Evolutionary conservation across 2,888 invertebrate genomes (phyloP).

Genomic region (Syritta pipiens): DNA sequence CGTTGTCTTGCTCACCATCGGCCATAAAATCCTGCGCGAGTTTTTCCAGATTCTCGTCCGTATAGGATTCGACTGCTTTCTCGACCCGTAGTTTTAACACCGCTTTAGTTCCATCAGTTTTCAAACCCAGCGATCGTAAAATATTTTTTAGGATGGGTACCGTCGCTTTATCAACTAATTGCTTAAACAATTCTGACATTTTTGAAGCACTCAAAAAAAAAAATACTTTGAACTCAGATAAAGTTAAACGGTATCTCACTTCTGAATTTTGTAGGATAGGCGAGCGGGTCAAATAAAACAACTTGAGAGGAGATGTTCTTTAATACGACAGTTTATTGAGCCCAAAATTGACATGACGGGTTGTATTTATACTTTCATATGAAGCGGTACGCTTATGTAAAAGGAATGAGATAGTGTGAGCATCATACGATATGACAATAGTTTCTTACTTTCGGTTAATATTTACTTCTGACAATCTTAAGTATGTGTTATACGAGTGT

Average conservation of each 20-base stretch:
- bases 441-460: no score
- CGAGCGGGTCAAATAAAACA: no score
- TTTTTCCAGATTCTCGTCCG: not conserved
- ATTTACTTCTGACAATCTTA: no score
- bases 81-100: not conserved
- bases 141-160: slow-evolving; percentile 8
- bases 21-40: not conserved
- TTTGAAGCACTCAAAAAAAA: slow-evolving; percentile 10
- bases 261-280: slow-evolving; percentile 6
- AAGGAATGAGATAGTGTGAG: no score
- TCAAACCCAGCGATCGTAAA: slow-evolving; percentile 17
- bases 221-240: slow-evolving; percentile 19
- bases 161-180: slow-evolving; percentile 12
- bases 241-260: slow-evolving; percentile 22
- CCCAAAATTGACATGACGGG: no score
- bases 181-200: slow-evolving; percentile 14
- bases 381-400: no score
- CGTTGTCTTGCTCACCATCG: not conserved
- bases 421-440: no score
- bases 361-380: no score
- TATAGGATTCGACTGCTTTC: not conserved
- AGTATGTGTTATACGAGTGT: no score
- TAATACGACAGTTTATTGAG: no score
- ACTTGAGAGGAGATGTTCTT: no score
- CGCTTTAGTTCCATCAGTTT: slow-evolving; percentile 4